Evolutionary conservation across 2,113 vertebrate species (phyloP), one percentile per base, ranked within the genome.

Genomic region (Cardinalis cardinalis): DNA sequence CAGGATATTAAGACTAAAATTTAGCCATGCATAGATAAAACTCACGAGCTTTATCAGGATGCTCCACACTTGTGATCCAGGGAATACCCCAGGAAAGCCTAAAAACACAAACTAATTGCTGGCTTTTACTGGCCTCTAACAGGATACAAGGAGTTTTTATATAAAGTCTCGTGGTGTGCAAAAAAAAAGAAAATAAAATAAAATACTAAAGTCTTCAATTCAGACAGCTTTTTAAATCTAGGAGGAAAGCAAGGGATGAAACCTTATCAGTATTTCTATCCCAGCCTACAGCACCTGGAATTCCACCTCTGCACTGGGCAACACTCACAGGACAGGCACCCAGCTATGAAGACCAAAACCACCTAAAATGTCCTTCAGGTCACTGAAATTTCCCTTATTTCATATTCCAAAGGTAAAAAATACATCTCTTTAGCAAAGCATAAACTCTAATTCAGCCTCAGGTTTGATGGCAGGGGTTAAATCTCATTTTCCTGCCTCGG

Each of bases 21-120:
- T 91, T 92, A 95, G 91, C 91, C 97, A 97, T 97, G 97, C 96
- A 97, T 97, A 97, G 93, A 95, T 96, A 95, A 96, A 93, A 93
- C 82, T 90, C 93, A 93, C 82, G 79, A 95, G 94, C 94, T 96
- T 96, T 83, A 90, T 23, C 73, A 48, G 38, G 65, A 93, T 65
- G 89, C 92, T 94, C 92, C 96, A 90, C 71, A 53, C 92, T 89
- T 94, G 95, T 74, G 82, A 81, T 69, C 70, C 5, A 77, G 3
- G 75, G 93, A 63, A 59, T 53, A 89, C 68, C 93, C 91, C 89
- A 38, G 73, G 63, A 92, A 93, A 95, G 81, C 87, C 93, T 92
- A 95, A 89, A 83, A 83, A 83, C 92, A 94, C 92, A 90, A 87
- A 93, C 90, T 91, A 95, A 79, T 38, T 23, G 78, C 94, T 94